Percentiles rank a stretch among this genome's conserved stretches.
Evolutionary conservation across 1,140 invertebrate genomes (phyloP).

Genomic region (Saxidomus purpurata): DNA sequence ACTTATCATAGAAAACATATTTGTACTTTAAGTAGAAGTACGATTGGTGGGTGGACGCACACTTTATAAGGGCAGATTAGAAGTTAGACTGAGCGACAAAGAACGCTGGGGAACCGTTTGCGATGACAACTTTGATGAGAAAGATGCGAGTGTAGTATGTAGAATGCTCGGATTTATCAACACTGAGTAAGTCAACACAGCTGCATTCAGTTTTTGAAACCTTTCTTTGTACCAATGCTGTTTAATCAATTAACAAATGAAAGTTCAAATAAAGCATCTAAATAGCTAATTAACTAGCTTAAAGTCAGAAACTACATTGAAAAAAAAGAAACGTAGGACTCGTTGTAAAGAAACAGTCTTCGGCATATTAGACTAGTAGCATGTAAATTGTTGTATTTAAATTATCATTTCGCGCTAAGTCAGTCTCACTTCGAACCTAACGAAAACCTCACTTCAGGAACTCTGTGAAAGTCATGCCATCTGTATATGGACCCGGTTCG

Average conservation of each 20-base stretch:
- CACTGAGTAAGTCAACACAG: neutral
- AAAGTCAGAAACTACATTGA: no score
- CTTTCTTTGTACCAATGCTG: no score
- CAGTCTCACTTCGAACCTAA: no score
- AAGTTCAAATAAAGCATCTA: no score
- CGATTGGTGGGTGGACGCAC: neutral
- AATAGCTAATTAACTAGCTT: no score
- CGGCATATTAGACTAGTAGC: no score
- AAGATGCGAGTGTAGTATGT: constrained; percentile 5
- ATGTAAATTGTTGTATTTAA: no score
- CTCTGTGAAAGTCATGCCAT: neutral
- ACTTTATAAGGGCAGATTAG: neutral
- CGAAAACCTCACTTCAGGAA: neutral
- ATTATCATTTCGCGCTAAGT: no score
- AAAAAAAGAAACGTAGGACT: no score
- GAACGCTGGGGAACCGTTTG: constrained; percentile 37
- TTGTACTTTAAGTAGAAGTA: neutral
- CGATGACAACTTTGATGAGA: constrained; percentile 14
- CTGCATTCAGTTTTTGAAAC: neutral
- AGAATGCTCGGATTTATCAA: neutral
- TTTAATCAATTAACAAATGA: no score
- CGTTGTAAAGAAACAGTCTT: no score
- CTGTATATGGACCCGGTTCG: constrained; percentile 75
- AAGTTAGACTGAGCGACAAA: neutral
- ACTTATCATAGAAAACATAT: no score